A percentile compares a stretch with the other conserved stretches of the same genome.
Conservation (phyloP, 1,140 invertebrate species). For the Lanistes nyassanus region DNA sequence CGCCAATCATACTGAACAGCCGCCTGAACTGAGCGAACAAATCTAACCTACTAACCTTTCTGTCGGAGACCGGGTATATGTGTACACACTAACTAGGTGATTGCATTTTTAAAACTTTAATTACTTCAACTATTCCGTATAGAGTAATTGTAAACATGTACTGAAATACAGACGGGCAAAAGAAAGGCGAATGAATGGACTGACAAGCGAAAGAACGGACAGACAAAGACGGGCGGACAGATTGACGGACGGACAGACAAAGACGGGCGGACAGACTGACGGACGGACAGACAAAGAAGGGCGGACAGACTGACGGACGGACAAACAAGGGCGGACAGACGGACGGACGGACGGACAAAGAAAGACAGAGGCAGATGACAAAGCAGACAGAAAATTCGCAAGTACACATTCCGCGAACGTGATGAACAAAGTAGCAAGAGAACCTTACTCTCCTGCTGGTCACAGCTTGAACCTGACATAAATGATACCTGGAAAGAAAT, state of each 20-base stretch:
- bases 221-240: conserved; percentile 7
- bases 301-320: no score
- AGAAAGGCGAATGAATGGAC: neutral
- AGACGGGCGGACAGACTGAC: no score
- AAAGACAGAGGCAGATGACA: neutral
- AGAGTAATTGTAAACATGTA: neutral
- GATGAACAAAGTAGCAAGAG: no score
- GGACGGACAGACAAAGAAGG: conserved; percentile 4
- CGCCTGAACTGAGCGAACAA: no score
- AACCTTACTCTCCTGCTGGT: no score
- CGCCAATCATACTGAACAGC: no score
- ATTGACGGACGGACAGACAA: no score
- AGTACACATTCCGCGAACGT: no score
- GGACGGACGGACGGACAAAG: neutral
- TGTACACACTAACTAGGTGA: neutral
- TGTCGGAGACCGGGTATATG: neutral
- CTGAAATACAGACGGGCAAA: neutral
- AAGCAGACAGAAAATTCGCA: neutral
- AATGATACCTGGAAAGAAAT: neutral
- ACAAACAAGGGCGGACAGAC: no score
- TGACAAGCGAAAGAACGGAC: neutral
- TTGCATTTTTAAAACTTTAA: neutral
- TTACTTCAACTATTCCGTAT: neutral
- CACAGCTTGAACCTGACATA: no score
- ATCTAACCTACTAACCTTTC: neutral